Base-by-base conservation (phyloP, 2,888 invertebrate genomes). In the Clunio marinus region DNA sequence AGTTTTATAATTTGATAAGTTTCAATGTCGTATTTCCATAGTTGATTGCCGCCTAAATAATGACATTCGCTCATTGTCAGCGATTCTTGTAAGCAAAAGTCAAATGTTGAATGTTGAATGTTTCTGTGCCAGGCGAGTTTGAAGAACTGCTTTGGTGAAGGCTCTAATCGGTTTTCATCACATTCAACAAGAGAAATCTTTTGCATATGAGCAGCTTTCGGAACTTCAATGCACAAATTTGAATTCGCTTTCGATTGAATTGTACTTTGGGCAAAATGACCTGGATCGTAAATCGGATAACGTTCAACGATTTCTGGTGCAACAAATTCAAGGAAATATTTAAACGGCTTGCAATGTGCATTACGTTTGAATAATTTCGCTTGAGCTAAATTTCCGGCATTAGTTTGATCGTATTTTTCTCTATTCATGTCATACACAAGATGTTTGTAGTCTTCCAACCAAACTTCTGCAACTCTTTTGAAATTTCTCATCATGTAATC, bases 371-470 rank as follows among this genome's bases (percentile, higher is more conserved):
- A 79, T 0, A 84, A 88, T 70, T 83, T 84, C 80, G 96, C 96
- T 70, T 84, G 81, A 0, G 85, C 81, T 60, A 97, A 77, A 79
- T 96, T 89, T 0, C 96, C 96, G 0, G 91, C 81, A 76, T 91
- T 86, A n/a, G 94, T 80, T 1, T 77, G 75, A 13, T 83, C 80
- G 74, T 92, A 90, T 74, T 89, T 87, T 10, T 57, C 25, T 0
- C 94, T 90, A 28, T 90, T 82, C 0, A 93, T 83, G 70, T 81
- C 79, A 80, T 96, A 97, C 67, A 98, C 77, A 75, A 86, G 87
- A 72, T 95, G 83, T 1, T 92, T 92, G 77, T 94, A 98, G 74
- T 97, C 96, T 76, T 98, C 97, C 96, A 98, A 96, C 97, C 97
- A 98, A 1, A 97, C 96, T 74, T 93, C 94, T 0, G 95, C 96